Conservation (phyloP, 2,797 vertebrate genomes). For the Myotis findleyi region DNA sequence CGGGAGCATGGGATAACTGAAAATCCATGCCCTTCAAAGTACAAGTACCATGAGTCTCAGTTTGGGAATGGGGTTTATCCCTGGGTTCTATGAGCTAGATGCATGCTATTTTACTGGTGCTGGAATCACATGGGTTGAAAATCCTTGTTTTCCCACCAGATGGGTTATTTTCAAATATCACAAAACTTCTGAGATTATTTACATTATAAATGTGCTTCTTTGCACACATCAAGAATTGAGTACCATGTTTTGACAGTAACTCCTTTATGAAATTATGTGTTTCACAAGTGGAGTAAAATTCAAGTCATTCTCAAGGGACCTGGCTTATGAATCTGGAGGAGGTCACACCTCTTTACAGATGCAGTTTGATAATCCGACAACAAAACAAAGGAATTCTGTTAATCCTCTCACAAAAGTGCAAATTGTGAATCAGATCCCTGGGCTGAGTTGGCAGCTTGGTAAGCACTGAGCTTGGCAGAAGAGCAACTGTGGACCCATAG, state of each 20-base stretch:
- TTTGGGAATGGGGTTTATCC: not conserved
- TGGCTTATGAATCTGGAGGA: constrained; percentile 64
- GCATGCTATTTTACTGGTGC: constrained; percentile 53
- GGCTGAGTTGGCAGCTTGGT: constrained; percentile 65
- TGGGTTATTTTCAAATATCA: constrained; percentile 83
- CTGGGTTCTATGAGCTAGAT: not conserved
- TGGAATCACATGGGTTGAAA: constrained; percentile 71
- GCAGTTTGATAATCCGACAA: constrained; percentile 74
- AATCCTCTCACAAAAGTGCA: constrained; percentile 66
- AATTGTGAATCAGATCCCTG: constrained; percentile 75
- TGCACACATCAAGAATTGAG: constrained; percentile 70
- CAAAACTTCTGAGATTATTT: constrained; percentile 77
- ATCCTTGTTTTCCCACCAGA: constrained; percentile 78
- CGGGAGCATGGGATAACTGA: not conserved
- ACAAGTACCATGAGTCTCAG: not conserved
- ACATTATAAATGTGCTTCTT: constrained; percentile 78
- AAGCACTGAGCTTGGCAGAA: constrained; percentile 69
- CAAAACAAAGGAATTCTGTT: constrained; percentile 77
- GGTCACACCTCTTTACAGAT: constrained; percentile 68
- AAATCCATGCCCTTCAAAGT: constrained; percentile 46
- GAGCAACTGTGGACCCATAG: constrained; percentile 60
- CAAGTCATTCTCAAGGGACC: constrained; percentile 67
- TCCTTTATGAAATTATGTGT: constrained; percentile 79
- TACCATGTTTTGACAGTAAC: constrained; percentile 74
- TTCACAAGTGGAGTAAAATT: constrained; percentile 73